Percentiles rank a stretch among this genome's conserved stretches.
These are phyloP conservation scores for Pagrus major DNA, from an alignment of 2,113 vertebrate species.

Conservation along the genomic window DNA sequence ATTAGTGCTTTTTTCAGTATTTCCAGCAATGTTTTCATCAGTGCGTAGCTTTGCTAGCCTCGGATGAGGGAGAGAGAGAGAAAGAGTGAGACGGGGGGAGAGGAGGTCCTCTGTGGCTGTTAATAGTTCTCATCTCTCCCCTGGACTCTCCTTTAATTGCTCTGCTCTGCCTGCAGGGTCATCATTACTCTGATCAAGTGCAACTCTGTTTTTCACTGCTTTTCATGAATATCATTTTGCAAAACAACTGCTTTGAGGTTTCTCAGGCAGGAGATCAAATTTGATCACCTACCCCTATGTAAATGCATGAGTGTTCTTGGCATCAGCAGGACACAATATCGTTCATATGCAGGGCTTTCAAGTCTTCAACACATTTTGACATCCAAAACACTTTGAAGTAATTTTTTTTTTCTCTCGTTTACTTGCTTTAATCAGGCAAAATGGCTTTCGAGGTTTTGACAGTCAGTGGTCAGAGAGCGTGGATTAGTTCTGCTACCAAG, in stretches of 20 bases:
- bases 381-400: constrained; percentile 68
- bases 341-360: constrained; percentile 59
- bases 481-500: constrained; percentile 35
- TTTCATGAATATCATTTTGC: constrained; percentile 80
- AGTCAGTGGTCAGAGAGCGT: constrained; percentile 50
- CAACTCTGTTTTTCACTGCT: constrained; percentile 73
- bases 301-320: constrained; percentile 51
- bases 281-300: constrained; percentile 60
- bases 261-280: constrained; percentile 61
- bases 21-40: constrained; percentile 78
- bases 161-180: constrained; percentile 81
- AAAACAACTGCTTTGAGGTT: constrained; percentile 79
- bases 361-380: constrained; percentile 50
- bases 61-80: constrained; percentile 37
- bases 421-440: constrained; percentile 66
- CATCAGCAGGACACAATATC: constrained; percentile 64
- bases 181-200: constrained; percentile 82
- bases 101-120: constrained; percentile 77
- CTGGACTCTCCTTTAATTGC: constrained; percentile 81
- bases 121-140: constrained; percentile 83
- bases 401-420: constrained; percentile 37
- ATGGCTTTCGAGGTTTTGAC: constrained; percentile 50
- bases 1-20: constrained; percentile 80
- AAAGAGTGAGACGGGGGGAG: constrained; percentile 48
- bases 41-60: constrained; percentile 55